Evolutionary conservation across 1,140 invertebrate genomes (phyloP).

Genomic region (Phthorimaea operculella): DNA sequence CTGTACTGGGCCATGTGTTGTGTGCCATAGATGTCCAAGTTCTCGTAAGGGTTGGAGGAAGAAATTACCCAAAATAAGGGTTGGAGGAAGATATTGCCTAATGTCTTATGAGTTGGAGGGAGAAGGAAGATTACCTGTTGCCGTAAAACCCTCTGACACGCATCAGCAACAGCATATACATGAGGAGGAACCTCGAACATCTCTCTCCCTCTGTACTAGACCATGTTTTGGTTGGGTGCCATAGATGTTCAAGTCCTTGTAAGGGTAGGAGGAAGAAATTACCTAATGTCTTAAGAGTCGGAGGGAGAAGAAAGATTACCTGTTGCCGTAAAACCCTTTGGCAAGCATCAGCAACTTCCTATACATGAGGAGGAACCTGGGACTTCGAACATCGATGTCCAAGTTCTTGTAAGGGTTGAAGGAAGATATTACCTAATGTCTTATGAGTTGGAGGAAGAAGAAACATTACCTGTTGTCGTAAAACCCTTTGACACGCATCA

Average conservation of each 20-base stretch:
- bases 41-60: constrained; percentile 81
- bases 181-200: constrained; percentile 95
- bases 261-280: too few species aligned
- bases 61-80: too few species aligned
- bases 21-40: constrained; percentile 85
- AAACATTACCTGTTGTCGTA: constrained; percentile 77
- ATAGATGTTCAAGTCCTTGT: constrained; percentile 86
- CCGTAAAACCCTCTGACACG: constrained; percentile 92
- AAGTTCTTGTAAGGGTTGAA: constrained; percentile 90
- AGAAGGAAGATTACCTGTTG: constrained; percentile 68
- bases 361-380: constrained; percentile 92
- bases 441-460: too few species aligned
- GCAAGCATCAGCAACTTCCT: constrained; percentile 93
- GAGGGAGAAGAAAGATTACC: constrained; percentile 24
- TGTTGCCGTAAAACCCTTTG: constrained; percentile 91
- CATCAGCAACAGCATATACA: constrained; percentile 94
- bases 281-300: too few species aligned
- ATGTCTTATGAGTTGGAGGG: too few species aligned
- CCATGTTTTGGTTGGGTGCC: constrained; percentile 80
- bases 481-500: constrained; percentile 91
- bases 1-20: constrained; percentile 85
- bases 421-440: too few species aligned
- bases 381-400: constrained; percentile 83
- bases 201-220: constrained; percentile 88
- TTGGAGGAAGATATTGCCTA: too few species aligned